A percentile compares a stretch with the other conserved stretches of the same genome.
These are phyloP conservation scores for Nephrotoma appendiculata DNA, from an alignment of 2,888 invertebrate genomes.

Conservation along the genomic window DNA sequence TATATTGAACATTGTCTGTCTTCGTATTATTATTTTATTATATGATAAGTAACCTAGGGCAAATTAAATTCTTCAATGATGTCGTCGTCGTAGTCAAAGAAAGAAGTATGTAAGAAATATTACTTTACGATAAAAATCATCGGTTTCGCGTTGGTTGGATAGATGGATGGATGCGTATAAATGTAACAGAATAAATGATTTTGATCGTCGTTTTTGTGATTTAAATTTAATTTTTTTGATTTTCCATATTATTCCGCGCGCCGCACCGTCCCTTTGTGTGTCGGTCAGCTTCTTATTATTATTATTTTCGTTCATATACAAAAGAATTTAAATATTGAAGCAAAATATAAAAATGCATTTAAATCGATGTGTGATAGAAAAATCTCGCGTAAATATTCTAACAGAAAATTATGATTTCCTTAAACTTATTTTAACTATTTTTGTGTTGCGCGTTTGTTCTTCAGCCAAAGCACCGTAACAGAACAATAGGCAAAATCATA, in stretches of 20 bases:
- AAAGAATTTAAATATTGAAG: not conserved
- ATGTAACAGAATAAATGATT: not conserved
- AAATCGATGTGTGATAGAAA: not conserved
- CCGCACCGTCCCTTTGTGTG: not conserved
- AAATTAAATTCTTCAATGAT: constrained; percentile 1
- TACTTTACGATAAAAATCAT: not conserved
- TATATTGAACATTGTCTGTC: not conserved
- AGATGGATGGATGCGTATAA: not conserved
- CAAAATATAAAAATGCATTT: not conserved
- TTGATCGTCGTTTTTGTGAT: not conserved
- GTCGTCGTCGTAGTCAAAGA: not conserved
- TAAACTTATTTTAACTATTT: not conserved
- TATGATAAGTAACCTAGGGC: constrained; percentile 1
- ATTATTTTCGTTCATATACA: not conserved
- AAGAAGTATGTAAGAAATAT: not conserved
- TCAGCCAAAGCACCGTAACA: not conserved
- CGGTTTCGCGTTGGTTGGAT: not conserved
- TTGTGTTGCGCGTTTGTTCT: not conserved
- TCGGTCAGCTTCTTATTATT: not conserved
- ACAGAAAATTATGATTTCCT: not conserved
- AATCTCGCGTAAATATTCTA: not conserved
- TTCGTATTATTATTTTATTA: not conserved
- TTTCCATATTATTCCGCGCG: not conserved
- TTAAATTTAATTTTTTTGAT: not conserved
- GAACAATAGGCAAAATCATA: not conserved